Evolutionary conservation across 2,797 vertebrate species (phyloP), one percentile per base, ranked within the genome.

Genomic region (Morelia viridis): DNA sequence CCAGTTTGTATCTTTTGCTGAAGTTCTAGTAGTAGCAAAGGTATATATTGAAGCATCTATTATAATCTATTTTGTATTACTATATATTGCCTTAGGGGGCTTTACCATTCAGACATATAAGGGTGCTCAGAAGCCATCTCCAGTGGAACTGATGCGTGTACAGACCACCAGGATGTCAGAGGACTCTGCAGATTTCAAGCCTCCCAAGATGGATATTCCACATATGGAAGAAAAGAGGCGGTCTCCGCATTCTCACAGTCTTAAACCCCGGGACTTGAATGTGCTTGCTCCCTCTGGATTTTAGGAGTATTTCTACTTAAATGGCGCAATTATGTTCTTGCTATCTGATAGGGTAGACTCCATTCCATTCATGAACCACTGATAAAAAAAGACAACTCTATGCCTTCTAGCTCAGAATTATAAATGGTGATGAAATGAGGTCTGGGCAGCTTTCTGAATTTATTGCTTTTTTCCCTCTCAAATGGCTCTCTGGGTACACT

Each of bases 231-330:
- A 96, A 9, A 98, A 98, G 87, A 98, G 97, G 83, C 98, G 96
- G 83, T 95, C 96, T 4, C 94, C 97, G 0, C 96, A 97, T 28
- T 98, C 98, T 0, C 98, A 99, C 97, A 99, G 98, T 88, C 98
- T 99, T 93, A 98, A 98, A 95, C 98, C 97, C 9, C 97, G 98
- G 68, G 99, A 99, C 96, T 97, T 99, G 98, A 99, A 99, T 26
- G 97, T 98, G 95, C 98, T 99, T 91, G 98, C 98, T 22, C 99
- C 99, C 65, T 99, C 99, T 0, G 99, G 99, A 76, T 99, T 99
- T 97, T 99, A 97, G 97, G 83, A 93, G 50, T 85, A n/a, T 24
- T 26, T 87, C 50, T 84, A 83, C 91, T 10, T 93, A 22, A 64
- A 2, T 28, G 95, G 64, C 31, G 17, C 89, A 85, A 65, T 62